A percentile compares a stretch with the other conserved stretches of the same genome.
phyloP scores from a whole-genome alignment of 2,797 vertebrate species.

The Limosa lapponica region DNA sequence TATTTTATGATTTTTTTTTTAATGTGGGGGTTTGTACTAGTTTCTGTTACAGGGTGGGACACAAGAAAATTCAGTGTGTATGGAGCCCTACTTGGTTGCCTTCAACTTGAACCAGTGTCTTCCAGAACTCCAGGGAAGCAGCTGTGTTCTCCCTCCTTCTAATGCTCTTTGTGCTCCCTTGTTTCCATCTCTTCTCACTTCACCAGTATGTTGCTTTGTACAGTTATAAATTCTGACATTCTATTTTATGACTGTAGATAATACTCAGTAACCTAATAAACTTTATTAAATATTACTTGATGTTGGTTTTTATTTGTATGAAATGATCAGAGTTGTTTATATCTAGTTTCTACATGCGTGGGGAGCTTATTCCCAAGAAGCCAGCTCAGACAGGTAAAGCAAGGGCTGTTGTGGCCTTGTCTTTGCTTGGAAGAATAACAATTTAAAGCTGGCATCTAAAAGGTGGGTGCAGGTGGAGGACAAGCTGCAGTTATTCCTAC shows the following conservation, averaged over 20 bases:
- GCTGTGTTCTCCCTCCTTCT: not conserved
- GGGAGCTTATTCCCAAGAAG: not conserved
- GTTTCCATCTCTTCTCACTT: slow-evolving; percentile 9
- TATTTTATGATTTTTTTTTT: slow-evolving; percentile 2
- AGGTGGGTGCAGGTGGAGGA: not conserved
- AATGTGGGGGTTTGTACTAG: not conserved
- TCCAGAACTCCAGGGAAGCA: slow-evolving; percentile 29
- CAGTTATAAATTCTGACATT: slow-evolving; percentile 82
- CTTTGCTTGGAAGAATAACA: not conserved
- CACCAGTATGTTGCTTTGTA: slow-evolving; percentile 77
- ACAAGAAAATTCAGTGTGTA: slow-evolving; percentile 7
- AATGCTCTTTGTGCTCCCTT: not conserved
- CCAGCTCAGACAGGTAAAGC: not conserved
- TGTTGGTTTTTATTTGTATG: not conserved
- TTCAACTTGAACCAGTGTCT: slow-evolving; percentile 54
- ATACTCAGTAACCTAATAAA: slow-evolving; percentile 90
- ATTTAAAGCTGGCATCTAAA: rapidly evolving
- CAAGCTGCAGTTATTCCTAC: not conserved
- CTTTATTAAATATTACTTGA: slow-evolving; percentile 83
- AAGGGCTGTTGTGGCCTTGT: not conserved
- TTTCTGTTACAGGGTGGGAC: slow-evolving; percentile 48
- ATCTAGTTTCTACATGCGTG: rapidly evolving
- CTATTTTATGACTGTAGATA: slow-evolving; percentile 87
- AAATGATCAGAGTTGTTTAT: not conserved
- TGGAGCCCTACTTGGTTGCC: slow-evolving; percentile 26